Evolutionary conservation across 2,113 vertebrate species (phyloP), one percentile per base, ranked within the genome.

Genomic region (Merops nubicus): DNA sequence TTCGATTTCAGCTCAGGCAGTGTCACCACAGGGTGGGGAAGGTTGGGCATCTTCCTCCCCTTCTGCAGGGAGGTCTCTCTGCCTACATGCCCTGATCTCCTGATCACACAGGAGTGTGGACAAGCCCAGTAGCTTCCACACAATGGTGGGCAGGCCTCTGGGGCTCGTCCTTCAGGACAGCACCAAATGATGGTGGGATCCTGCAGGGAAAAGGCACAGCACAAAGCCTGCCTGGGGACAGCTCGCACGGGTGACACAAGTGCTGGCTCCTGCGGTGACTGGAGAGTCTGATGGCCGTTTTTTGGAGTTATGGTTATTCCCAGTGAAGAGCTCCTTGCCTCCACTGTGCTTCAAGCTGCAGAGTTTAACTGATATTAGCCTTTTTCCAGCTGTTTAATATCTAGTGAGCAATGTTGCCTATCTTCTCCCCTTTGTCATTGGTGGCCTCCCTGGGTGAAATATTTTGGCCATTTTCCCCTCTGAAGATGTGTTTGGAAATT

Each of bases 321-420:
- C 65, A 76, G 47, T 57, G 91, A 95, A 94, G 73, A 87, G 50
- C 65, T 93, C 11, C 56, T 96, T 68, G 14, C 34, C 51, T 89
- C 69, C 43, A n/a, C 72, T 54, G 73, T 0, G 2, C 38, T 68
- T n/a, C 11, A 47, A 82, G 82, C 69, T 69, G 62, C 26, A 50
- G 60, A 40, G 47, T 91, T 88, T 93, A 93, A 85, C 59, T 67
- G 50, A 59, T 91, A 89, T 33, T 93, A 89, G 42, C 68, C 63
- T 86, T 89, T 82, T 76, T n/a, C 63, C 91, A 93, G 91, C 69
- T 57, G 51, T 51, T 64, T 51, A 51, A 73, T 76, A 80, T 80
- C 76, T 50, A 89, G 70, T 15, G 8, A 89, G 47, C 25, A 40
- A n/a, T 26, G 40, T 15, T 60, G 60, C 29, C 91, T 93, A 70